Evolutionary conservation across 2,113 vertebrate species (phyloP).

Genomic region (Tachysurus fulvidraco): DNA sequence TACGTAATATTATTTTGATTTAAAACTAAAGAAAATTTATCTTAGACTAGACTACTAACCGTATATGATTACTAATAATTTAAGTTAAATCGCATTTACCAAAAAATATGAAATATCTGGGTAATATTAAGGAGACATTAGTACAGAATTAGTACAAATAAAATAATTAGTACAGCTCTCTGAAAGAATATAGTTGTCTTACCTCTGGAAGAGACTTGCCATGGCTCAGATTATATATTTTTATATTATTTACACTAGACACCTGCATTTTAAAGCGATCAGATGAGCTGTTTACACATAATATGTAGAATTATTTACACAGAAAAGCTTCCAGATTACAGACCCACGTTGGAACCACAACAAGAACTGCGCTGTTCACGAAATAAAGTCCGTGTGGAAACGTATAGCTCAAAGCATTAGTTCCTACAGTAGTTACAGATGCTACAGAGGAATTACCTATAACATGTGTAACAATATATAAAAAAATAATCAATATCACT

Average conservation of each 20-base stretch:
- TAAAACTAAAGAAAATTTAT: neutral
- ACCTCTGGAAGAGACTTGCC: slow-evolving; percentile 97
- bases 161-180: neutral
- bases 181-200: slow-evolving; percentile 52
- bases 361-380: slow-evolving; percentile 52
- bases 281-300: slow-evolving; percentile 45
- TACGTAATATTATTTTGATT: neutral
- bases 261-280: slow-evolving; percentile 81
- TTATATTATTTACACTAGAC: slow-evolving; percentile 92
- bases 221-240: slow-evolving; percentile 95
- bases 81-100: neutral
- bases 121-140: neutral
- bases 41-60: neutral
- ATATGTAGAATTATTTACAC: neutral
- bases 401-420: neutral
- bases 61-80: too few species aligned
- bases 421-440: slow-evolving; percentile 36
- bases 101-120: neutral
- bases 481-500: neutral
- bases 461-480: neutral
- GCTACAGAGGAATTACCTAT: neutral
- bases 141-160: too few species aligned
- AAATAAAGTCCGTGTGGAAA: slow-evolving; percentile 51
- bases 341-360: slow-evolving; percentile 53
- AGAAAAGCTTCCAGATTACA: neutral